A percentile compares a stretch with the other conserved stretches of the same genome.
These are phyloP conservation scores for Heliconius himera DNA, from an alignment of 1,140 invertebrate genomes.

Conservation along the genomic window DNA sequence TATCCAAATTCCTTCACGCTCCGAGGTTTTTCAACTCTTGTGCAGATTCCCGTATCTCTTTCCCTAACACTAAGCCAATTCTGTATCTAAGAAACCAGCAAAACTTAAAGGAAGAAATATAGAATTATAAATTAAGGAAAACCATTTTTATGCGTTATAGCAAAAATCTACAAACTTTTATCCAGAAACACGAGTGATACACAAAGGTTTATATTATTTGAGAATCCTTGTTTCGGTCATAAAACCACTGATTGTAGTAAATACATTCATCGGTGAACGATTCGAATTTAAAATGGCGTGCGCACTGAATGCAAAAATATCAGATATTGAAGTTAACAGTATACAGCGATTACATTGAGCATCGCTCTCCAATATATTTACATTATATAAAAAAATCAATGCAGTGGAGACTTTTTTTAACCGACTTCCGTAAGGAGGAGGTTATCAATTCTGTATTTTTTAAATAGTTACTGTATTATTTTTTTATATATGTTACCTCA, in stretches of 20 bases:
- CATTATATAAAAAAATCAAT: neutral
- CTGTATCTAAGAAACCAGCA: neutral
- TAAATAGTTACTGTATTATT: no score
- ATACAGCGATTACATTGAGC: neutral
- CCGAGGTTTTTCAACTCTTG: constrained; percentile 63
- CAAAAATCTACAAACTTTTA: neutral
- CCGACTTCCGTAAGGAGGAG: no score
- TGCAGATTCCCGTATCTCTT: constrained; percentile 21
- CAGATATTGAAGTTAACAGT: constrained; percentile 4
- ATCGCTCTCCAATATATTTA: neutral
- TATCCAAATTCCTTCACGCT: constrained; percentile 65
- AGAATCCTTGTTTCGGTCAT: constrained; percentile 51
- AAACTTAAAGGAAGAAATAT: neutral
- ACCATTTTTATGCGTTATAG: neutral
- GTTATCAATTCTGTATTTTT: no score
- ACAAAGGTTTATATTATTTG: constrained; percentile 24
- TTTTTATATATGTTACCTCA: no score
- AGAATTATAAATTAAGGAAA: neutral
- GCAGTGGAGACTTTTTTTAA: no score
- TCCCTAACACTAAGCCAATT: constrained; percentile 4
- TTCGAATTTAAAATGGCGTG: constrained; percentile 58
- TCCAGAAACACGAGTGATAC: constrained; percentile 12
- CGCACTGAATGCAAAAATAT: constrained; percentile 48
- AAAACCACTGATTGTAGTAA: constrained; percentile 52
- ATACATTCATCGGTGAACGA: constrained; percentile 44